These are phyloP conservation scores for Balanococcus diminutus DNA, from an alignment of 2,888 invertebrate species.

Conservation along the genomic window DNA sequence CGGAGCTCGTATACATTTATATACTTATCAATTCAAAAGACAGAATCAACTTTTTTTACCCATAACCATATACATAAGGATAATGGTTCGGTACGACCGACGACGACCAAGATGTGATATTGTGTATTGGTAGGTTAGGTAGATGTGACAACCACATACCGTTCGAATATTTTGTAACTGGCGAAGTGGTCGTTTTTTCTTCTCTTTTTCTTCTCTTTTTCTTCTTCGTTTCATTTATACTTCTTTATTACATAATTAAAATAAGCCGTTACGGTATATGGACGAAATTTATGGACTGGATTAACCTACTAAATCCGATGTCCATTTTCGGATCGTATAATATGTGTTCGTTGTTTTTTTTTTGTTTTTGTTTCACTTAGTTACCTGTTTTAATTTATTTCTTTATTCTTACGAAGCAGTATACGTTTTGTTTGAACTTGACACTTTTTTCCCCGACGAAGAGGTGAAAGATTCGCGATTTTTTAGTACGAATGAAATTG, in stretches of 20 bases:
- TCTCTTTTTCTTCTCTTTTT: not conserved
- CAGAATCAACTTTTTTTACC: not conserved
- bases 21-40: slow-evolving; percentile 37
- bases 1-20: too few species aligned
- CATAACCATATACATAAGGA: not conserved
- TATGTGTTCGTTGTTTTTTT: not conserved
- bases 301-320: slow-evolving; percentile 27
- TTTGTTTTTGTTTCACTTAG: not conserved
- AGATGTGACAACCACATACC: slow-evolving; percentile 10
- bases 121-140: too few species aligned
- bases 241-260: slow-evolving; percentile 38
- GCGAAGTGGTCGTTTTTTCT: not conserved
- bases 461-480: too few species aligned
- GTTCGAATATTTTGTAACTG: slow-evolving; percentile 33
- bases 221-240: not conserved
- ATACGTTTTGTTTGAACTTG: not conserved
- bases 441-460: not conserved
- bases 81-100: not conserved
- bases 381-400: not conserved
- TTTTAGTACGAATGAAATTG: too few species aligned
- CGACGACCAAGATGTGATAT: not conserved
- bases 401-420: not conserved
- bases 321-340: slow-evolving; percentile 35
- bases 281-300: slow-evolving; percentile 39
- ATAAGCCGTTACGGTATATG: not conserved